phyloP scores from a whole-genome alignment of 2,888 invertebrate genomes.

The Notodonta dromedarius region DNA sequence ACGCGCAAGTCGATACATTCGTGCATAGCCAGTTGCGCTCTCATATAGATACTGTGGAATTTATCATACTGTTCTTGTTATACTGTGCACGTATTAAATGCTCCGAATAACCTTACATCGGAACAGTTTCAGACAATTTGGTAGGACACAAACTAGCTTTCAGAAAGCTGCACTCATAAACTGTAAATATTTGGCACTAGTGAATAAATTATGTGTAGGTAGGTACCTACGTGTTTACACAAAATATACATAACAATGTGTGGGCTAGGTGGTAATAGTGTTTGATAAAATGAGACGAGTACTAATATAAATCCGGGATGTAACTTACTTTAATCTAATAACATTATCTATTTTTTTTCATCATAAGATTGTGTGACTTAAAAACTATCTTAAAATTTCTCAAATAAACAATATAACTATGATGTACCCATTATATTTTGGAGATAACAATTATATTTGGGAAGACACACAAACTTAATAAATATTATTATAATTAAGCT shows the following conservation, averaged over 20 bases:
- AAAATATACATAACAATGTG: too few species aligned
- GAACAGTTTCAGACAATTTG: not conserved
- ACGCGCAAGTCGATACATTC: too few species aligned
- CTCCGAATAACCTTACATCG: not conserved
- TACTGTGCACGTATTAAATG: not conserved
- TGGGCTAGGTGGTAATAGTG: too few species aligned
- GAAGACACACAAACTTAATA: slow-evolving; percentile 50
- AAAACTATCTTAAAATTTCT: slow-evolving; percentile 13
- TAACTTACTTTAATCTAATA: slow-evolving; percentile 22
- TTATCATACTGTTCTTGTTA: too few species aligned
- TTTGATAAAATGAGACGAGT: too few species aligned
- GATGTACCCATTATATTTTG: slow-evolving; percentile 1
- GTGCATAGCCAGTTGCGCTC: too few species aligned
- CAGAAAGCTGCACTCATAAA: slow-evolving; percentile 28
- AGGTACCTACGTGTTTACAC: too few species aligned
- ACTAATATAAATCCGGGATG: not conserved
- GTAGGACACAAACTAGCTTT: slow-evolving; percentile 5
- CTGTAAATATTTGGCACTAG: slow-evolving; percentile 39
- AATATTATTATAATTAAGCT: slow-evolving; percentile 50
- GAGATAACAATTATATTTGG: slow-evolving; percentile 34
- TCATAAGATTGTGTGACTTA: slow-evolving; percentile 46
- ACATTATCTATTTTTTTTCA: slow-evolving; percentile 31
- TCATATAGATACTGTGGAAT: too few species aligned
- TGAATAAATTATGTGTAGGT: too few species aligned
- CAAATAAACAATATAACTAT: not conserved